Percentiles rank a stretch among this genome's conserved stretches.
Conservation (phyloP, 2,113 vertebrate genomes). For the Alces alces region DNA sequence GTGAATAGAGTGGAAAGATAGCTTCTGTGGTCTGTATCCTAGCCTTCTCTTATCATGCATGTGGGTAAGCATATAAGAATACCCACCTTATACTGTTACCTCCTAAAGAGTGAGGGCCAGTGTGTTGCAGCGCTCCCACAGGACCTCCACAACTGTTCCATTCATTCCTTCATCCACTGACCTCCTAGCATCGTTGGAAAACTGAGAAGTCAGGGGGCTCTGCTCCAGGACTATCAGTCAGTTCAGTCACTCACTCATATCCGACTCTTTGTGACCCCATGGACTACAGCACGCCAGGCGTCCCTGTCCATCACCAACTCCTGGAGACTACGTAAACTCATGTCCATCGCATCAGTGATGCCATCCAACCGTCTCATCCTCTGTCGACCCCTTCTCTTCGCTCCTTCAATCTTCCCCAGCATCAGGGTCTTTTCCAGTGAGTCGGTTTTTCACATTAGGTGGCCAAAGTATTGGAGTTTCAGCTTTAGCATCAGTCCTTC, state of each 20-base stretch:
- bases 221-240: neutral
- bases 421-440: neutral
- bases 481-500: neutral
- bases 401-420: neutral
- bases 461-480: neutral
- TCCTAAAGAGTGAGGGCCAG: neutral
- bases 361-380: neutral
- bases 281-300: neutral
- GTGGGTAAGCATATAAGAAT: neutral
- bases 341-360: neutral
- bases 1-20: neutral
- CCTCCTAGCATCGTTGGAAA: neutral
- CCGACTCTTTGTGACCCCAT: neutral
- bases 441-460: neutral
- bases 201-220: neutral
- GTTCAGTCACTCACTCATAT: neutral
- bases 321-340: neutral
- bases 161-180: neutral
- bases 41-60: neutral
- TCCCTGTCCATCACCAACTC: neutral
- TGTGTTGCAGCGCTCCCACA: neutral
- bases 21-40: neutral
- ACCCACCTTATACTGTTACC: neutral
- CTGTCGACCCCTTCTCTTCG: neutral
- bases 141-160: neutral